Evolutionary conservation across 2,888 invertebrate species (phyloP).

Genomic region (Strigamia transsilvanica): DNA sequence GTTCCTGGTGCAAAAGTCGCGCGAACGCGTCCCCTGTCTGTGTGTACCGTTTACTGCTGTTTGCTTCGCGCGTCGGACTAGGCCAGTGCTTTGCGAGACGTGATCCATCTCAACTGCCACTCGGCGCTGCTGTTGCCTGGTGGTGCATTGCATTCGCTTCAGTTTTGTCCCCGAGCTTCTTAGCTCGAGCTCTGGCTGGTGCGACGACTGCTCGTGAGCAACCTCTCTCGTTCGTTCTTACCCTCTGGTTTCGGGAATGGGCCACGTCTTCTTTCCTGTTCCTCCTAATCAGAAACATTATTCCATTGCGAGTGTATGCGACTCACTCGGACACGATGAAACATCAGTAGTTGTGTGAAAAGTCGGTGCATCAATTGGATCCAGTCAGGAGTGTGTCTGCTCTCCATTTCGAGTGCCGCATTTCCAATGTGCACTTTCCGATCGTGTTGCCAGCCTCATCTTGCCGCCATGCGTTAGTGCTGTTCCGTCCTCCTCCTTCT

Average conservation of each 20-base stretch:
- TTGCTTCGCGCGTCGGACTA: background rate
- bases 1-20: background rate
- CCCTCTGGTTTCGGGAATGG: conserved; percentile 17
- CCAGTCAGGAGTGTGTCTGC: conserved; percentile 1
- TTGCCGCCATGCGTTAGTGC: conserved; percentile 44
- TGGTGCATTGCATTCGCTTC: conserved; percentile 18
- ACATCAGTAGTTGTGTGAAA: conserved; percentile 29
- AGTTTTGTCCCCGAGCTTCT: conserved; percentile 42
- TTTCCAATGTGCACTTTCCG: conserved; percentile 28
- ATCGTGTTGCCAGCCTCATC: conserved; percentile 38
- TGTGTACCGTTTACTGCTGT: background rate
- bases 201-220: background rate
- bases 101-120: conserved; percentile 45
- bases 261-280: conserved; percentile 40
- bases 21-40: conserved; percentile 22
- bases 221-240: background rate
- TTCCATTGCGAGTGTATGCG: conserved; percentile 36
- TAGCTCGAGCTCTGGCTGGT: conserved; percentile 26
- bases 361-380: conserved; percentile 32
- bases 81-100: conserved; percentile 38
- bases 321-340: conserved; percentile 47
- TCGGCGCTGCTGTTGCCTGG: conserved; percentile 49
- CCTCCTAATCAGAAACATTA: conserved; percentile 47
- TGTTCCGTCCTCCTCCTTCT: conserved; percentile 46
- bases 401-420: background rate